A percentile compares a stretch with the other conserved stretches of the same genome.
phyloP scores from a whole-genome alignment of 2,113 vertebrate genomes.

The Sinocyclocheilus rhinocerous region DNA sequence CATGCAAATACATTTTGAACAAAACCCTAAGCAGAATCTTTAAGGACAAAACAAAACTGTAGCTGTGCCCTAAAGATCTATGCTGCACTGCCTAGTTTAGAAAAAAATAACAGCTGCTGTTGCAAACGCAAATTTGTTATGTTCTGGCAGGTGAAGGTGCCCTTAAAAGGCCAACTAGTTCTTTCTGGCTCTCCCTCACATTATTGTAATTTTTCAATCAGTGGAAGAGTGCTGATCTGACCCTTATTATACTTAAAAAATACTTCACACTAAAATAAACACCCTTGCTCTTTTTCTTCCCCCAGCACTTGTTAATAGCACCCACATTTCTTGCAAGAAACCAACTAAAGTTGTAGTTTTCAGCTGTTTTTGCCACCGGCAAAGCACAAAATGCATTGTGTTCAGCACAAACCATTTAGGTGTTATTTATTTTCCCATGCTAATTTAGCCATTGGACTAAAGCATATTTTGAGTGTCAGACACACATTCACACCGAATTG shows the following conservation, averaged over 20 bases:
- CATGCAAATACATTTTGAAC: too few relatives aligned
- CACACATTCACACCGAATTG: not conserved
- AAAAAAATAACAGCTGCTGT: not conserved
- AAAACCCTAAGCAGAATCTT: not conserved
- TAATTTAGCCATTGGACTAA: not conserved
- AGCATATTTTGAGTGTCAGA: not conserved
- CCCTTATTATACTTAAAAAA: not conserved
- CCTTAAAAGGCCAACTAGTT: slow-evolving; percentile 13
- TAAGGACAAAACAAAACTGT: not conserved
- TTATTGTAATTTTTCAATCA: not conserved
- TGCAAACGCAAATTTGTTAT: not conserved
- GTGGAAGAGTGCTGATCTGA: not conserved
- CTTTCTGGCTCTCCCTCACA: not conserved
- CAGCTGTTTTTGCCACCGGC: not conserved
- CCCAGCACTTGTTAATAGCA: not conserved
- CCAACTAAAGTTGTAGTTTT: not conserved
- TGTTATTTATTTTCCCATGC: not conserved
- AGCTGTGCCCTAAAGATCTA: not conserved
- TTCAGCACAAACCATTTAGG: not conserved
- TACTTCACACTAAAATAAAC: not conserved
- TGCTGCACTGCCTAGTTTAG: not conserved
- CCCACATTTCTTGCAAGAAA: not conserved
- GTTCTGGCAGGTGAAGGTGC: slow-evolving; percentile 16
- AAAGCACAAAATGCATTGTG: not conserved
- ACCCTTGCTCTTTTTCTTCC: not conserved